Conservation (phyloP, 1,140 invertebrate genomes). For the Hylyphantes graminicola region DNA sequence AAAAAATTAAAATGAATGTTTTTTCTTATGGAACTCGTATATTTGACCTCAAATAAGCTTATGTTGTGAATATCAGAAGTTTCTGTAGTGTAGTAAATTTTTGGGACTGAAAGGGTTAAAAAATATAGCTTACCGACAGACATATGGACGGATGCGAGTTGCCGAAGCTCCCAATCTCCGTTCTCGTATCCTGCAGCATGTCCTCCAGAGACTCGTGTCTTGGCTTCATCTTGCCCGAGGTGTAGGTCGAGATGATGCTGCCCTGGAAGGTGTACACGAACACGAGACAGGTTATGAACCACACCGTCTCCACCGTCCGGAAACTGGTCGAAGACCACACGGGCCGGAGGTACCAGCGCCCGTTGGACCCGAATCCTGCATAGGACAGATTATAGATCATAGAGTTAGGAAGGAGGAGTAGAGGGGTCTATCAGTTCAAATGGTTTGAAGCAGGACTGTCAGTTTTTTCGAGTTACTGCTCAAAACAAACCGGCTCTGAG, state of each 20-base stretch:
- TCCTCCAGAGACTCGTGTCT: not conserved
- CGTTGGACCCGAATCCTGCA: conserved; percentile 10
- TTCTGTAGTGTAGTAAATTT: too few species aligned
- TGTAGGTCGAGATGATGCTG: conserved; percentile 7
- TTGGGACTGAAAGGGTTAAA: too few species aligned
- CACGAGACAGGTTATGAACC: not conserved
- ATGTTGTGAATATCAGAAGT: too few species aligned
- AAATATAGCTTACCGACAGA: not conserved
- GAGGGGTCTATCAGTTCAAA: too few species aligned
- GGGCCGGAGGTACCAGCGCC: not conserved
- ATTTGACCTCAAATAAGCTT: too few species aligned
- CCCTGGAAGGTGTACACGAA: conserved; percentile 18
- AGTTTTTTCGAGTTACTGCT: too few species aligned
- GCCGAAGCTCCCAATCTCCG: not conserved
- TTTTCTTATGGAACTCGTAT: too few species aligned
- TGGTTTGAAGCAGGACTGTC: too few species aligned
- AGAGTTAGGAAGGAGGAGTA: too few species aligned
- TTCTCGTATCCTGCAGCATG: not conserved
- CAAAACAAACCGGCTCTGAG: too few species aligned
- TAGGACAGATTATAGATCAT: too few species aligned
- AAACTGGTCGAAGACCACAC: not conserved
- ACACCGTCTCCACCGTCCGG: not conserved
- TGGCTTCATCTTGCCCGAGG: not conserved
- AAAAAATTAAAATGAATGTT: too few species aligned
- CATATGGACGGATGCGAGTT: not conserved